These are phyloP conservation scores for Boloria euphrosyne DNA, from an alignment of 2,888 invertebrate species.

Conservation along the genomic window DNA sequence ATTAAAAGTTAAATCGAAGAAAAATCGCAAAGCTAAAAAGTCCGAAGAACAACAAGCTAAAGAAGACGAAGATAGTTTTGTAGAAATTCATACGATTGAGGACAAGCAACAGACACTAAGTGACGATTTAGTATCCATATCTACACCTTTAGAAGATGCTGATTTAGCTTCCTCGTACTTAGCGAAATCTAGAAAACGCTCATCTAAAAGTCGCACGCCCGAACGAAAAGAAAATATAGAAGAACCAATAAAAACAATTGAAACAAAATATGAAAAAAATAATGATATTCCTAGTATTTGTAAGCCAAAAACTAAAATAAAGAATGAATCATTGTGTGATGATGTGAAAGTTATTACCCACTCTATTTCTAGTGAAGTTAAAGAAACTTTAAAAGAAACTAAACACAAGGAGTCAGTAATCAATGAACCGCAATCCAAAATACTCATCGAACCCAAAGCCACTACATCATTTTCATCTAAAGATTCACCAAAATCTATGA, in stretches of 20 bases:
- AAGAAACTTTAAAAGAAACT: slow-evolving; percentile 20
- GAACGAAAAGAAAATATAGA: slow-evolving; percentile 51
- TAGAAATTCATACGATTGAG: slow-evolving; percentile 76
- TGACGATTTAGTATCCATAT: slow-evolving; percentile 71
- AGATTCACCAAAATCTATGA: slow-evolving; percentile 57
- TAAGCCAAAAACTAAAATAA: slow-evolving; percentile 42
- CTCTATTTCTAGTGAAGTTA: slow-evolving; percentile 18
- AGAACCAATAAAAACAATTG: slow-evolving; percentile 46
- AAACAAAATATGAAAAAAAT: slow-evolving; percentile 47
- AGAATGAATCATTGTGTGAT: slow-evolving; percentile 28
- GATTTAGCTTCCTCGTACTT: slow-evolving; percentile 55
- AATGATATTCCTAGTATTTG: slow-evolving; percentile 45
- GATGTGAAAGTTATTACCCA: slow-evolving; percentile 14
- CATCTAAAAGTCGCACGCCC: slow-evolving; percentile 58
- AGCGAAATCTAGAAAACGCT: slow-evolving; percentile 62
- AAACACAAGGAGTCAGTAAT: slow-evolving; percentile 29
- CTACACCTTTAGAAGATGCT: slow-evolving; percentile 63
- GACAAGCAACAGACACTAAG: slow-evolving; percentile 62
- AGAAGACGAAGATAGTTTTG: slow-evolving; percentile 72
- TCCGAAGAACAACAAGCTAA: slow-evolving; percentile 60
- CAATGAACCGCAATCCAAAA: slow-evolving; percentile 20
- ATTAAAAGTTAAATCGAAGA: slow-evolving; percentile 62
- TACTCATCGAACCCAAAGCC: slow-evolving; percentile 32
- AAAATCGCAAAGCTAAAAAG: slow-evolving; percentile 60
- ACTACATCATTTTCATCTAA: slow-evolving; percentile 43